Conservation (phyloP, 2,888 invertebrate genomes). For the Hipparchia semele region DNA sequence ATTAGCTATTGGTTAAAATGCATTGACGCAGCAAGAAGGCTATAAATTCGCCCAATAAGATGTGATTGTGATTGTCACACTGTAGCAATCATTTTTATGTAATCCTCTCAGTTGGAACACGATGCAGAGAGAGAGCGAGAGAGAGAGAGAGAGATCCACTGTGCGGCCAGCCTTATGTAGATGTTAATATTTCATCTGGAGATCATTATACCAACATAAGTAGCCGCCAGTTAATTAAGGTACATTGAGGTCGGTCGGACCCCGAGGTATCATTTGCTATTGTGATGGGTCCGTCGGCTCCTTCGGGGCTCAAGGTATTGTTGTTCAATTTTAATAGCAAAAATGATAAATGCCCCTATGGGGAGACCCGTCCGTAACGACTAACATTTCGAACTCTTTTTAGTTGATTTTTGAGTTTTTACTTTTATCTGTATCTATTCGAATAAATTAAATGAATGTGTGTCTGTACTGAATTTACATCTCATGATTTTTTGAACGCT, state of each 20-base stretch:
- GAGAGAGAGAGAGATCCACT: background rate
- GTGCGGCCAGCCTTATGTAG: slow-evolving; percentile 32
- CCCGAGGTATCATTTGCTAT: slow-evolving; percentile 80
- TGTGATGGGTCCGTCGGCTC: slow-evolving; percentile 76
- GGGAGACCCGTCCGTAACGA: slow-evolving; percentile 59
- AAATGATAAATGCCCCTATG: slow-evolving; percentile 78
- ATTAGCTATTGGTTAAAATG: too few relatives aligned
- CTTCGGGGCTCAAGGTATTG: slow-evolving; percentile 74
- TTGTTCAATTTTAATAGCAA: slow-evolving; percentile 77
- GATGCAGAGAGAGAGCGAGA: too few relatives aligned
- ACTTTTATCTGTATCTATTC: too few relatives aligned
- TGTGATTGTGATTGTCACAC: too few relatives aligned
- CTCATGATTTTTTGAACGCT: too few relatives aligned
- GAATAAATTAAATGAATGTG: too few relatives aligned
- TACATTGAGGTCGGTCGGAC: slow-evolving; percentile 69
- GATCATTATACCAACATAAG: slow-evolving; percentile 72
- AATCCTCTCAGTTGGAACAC: too few relatives aligned
- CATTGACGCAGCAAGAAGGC: too few relatives aligned
- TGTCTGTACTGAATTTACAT: too few relatives aligned
- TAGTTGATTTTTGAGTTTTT: background rate
- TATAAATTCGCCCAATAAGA: too few relatives aligned
- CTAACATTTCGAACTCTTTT: slow-evolving; percentile 33
- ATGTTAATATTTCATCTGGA: slow-evolving; percentile 51
- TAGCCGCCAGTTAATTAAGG: slow-evolving; percentile 78
- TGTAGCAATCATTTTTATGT: too few relatives aligned